A percentile compares a stretch with the other conserved stretches of the same genome.
phyloP scores from a whole-genome alignment of 2,113 vertebrate species.

The Rhagologus leucostigma region DNA sequence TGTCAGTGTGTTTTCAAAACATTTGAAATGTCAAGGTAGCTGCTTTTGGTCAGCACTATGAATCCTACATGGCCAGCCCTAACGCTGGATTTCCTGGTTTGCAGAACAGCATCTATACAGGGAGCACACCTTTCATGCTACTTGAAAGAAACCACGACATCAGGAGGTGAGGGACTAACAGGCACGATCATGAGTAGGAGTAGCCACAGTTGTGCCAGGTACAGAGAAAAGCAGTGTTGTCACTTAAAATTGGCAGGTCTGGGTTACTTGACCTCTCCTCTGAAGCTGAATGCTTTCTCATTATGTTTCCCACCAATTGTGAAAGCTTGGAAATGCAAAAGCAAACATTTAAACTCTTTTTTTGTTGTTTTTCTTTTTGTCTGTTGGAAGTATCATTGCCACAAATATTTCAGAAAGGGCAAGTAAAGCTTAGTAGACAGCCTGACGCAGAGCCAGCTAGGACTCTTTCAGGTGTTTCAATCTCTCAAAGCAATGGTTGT shows the following conservation, averaged over 20 bases:
- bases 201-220: background rate
- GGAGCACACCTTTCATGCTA: background rate
- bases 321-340: background rate
- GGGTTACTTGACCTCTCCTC: background rate
- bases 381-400: background rate
- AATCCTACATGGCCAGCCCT: background rate
- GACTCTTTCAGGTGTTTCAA: background rate
- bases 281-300: background rate
- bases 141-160: background rate
- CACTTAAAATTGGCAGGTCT: background rate
- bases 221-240: background rate
- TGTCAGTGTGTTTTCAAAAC: background rate
- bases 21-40: background rate
- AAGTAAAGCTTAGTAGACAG: background rate
- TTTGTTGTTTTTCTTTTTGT: background rate
- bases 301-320: background rate
- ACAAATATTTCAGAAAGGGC: background rate
- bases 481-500: background rate
- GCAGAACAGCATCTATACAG: background rate
- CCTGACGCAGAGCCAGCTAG: background rate
- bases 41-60: background rate
- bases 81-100: background rate
- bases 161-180: background rate
- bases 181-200: accelerated
- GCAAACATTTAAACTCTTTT: background rate